phyloP scores from a whole-genome alignment of 1,140 invertebrate species.

The Nymphalis io region DNA sequence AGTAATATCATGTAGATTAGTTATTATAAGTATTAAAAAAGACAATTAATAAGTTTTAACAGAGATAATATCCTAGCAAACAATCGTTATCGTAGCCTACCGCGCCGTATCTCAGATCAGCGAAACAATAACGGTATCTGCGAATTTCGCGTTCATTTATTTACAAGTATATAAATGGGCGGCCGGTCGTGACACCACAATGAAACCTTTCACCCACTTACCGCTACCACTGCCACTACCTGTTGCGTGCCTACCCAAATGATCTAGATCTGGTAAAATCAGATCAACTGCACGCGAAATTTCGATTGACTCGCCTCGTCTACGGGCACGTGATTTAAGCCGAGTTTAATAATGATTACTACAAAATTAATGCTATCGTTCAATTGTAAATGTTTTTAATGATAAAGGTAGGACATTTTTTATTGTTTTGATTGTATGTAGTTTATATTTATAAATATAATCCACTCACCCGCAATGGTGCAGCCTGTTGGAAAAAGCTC shows the following conservation, averaged over 20 bases:
- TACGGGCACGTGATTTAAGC: constrained; percentile 9
- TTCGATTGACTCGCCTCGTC: constrained; percentile 19
- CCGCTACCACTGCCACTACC: constrained; percentile 28
- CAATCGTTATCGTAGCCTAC: constrained; percentile 19
- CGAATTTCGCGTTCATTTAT: constrained; percentile 29
- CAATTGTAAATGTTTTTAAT: not conserved
- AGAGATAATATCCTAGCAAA: constrained; percentile 1
- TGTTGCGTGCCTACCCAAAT: constrained; percentile 27
- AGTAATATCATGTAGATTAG: not conserved
- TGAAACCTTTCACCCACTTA: constrained; percentile 38
- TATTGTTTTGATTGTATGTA: no score
- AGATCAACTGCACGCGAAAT: constrained; percentile 24
- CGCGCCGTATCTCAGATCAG: constrained; percentile 19
- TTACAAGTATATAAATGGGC: constrained; percentile 26
- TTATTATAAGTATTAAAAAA: not conserved
- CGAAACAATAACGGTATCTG: constrained; percentile 23
- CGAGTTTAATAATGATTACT: not conserved
- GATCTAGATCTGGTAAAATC: constrained; percentile 33
- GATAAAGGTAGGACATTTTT: no score
- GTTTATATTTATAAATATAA: no score
- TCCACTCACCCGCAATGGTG: no score
- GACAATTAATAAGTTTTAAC: constrained; percentile 2
- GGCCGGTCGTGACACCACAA: constrained; percentile 37
- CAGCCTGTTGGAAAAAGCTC: no score
- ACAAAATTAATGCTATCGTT: not conserved